Evolutionary conservation across 2,888 invertebrate genomes (phyloP).

Genomic region (Pyrocoelia pectoralis): DNA sequence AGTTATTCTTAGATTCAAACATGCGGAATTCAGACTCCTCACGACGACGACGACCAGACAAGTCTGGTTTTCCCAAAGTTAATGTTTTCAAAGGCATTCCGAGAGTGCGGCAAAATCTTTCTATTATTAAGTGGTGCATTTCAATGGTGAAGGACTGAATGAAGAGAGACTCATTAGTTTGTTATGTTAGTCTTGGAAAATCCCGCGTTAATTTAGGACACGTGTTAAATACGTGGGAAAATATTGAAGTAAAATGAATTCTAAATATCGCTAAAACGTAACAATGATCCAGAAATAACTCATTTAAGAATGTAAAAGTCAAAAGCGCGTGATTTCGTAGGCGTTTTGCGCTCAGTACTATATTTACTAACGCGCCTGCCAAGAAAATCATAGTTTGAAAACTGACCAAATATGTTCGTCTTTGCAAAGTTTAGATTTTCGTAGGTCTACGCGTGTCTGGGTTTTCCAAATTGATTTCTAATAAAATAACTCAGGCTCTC

Average conservation of each 20-base stretch:
- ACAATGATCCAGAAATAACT: constrained; percentile 31
- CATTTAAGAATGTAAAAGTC: constrained; percentile 31
- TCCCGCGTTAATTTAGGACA: constrained; percentile 21
- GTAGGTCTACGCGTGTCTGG: background rate
- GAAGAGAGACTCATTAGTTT: constrained; percentile 25
- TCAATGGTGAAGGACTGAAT: constrained; percentile 29
- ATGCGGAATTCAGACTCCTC: constrained; percentile 56
- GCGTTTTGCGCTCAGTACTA: constrained; percentile 41
- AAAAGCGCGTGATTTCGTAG: constrained; percentile 39
- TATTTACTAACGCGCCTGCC: constrained; percentile 23
- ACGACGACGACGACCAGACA: constrained; percentile 55
- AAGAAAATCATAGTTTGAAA: constrained; percentile 9
- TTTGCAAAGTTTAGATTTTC: background rate
- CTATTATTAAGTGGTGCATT: constrained; percentile 35
- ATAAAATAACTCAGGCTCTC: background rate
- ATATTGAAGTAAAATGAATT: background rate
- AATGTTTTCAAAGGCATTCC: constrained; percentile 37
- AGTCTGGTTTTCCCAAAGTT: constrained; percentile 56
- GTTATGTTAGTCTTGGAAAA: constrained; percentile 24
- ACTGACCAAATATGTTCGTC: constrained; percentile 7
- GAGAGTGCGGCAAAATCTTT: constrained; percentile 26
- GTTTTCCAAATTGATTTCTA: constrained; percentile 1
- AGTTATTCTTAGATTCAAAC: constrained; percentile 42
- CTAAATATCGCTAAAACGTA: background rate
- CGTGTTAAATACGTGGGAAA: background rate